phyloP scores from a whole-genome alignment of 2,888 invertebrate species.

The Peribatodes rhomboidaria region DNA sequence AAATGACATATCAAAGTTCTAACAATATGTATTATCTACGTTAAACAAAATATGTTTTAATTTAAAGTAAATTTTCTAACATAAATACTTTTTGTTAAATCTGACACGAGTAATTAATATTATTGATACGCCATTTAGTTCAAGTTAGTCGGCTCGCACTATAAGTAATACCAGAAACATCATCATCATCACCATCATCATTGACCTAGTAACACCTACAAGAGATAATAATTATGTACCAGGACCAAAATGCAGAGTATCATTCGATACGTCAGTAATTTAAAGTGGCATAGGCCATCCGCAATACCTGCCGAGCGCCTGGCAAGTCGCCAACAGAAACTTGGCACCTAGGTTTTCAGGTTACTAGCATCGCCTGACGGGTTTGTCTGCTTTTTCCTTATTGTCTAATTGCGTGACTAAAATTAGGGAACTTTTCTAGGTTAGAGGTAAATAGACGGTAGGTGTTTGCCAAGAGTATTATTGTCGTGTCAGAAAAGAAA shows the following conservation, averaged over 20 bases:
- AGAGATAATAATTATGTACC: background rate
- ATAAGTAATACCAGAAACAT: too few relatives aligned
- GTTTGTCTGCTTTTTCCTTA: slow-evolving; percentile 53
- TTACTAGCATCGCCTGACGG: slow-evolving; percentile 51
- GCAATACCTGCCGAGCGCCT: slow-evolving; percentile 57
- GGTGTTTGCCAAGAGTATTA: slow-evolving; percentile 29
- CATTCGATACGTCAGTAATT: slow-evolving; percentile 50
- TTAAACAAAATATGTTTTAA: too few relatives aligned
- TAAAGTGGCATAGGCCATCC: slow-evolving; percentile 46
- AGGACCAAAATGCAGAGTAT: slow-evolving; percentile 21
- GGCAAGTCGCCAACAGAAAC: slow-evolving; percentile 53
- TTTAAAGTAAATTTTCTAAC: too few relatives aligned
- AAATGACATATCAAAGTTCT: too few relatives aligned
- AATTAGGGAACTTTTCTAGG: slow-evolving; percentile 43
- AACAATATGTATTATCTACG: too few relatives aligned
- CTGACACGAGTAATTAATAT: too few relatives aligned
- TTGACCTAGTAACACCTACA: too few relatives aligned
- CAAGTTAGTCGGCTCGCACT: too few relatives aligned
- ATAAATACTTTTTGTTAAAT: too few relatives aligned
- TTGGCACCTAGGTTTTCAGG: slow-evolving; percentile 51
- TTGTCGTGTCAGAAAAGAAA: slow-evolving; percentile 14
- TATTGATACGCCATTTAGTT: too few relatives aligned
- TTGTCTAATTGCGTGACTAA: slow-evolving; percentile 41
- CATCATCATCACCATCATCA: too few relatives aligned
- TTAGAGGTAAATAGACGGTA: slow-evolving; percentile 34